phyloP scores from a whole-genome alignment of 2,113 vertebrate species.

The Poeciliopsis turrubarensis region DNA sequence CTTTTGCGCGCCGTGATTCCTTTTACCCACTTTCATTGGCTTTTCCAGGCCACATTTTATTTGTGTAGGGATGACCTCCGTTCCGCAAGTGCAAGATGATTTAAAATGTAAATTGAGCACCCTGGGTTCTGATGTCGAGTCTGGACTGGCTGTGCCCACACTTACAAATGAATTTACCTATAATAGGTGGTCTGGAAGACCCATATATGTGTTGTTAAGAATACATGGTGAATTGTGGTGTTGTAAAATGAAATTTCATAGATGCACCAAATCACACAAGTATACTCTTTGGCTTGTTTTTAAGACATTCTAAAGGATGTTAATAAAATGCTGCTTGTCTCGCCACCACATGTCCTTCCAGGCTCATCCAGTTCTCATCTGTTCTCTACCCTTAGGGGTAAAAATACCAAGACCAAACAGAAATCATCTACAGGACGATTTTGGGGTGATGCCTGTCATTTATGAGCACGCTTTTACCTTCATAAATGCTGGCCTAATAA shows the following conservation, averaged over 20 bases:
- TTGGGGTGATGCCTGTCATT: constrained; percentile 66
- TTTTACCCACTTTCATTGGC: constrained; percentile 40
- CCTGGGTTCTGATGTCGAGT: constrained; percentile 44
- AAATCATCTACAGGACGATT: constrained; percentile 54
- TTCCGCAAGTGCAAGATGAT: constrained; percentile 37
- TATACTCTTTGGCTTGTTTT: constrained; percentile 31
- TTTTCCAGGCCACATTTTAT: constrained; percentile 53
- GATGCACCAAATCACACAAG: constrained; percentile 22
- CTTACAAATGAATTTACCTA: constrained; percentile 38
- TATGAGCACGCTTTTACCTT: constrained; percentile 74
- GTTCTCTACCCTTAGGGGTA: constrained; percentile 21
- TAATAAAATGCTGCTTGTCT: constrained; percentile 61
- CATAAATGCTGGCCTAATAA: constrained; percentile 73
- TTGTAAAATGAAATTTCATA: constrained; percentile 23
- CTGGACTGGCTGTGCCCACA: constrained; percentile 53
- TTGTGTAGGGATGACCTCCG: constrained; percentile 42
- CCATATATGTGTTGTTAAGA: constrained; percentile 6
- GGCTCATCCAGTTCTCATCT: constrained; percentile 35
- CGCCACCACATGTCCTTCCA: constrained; percentile 56
- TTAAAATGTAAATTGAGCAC: constrained; percentile 54
- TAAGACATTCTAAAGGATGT: constrained; percentile 57
- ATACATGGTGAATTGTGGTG: constrained; percentile 16
- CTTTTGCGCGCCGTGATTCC: constrained; percentile 23
- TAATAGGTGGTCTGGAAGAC: constrained; percentile 50
- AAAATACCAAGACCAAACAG: constrained; percentile 51